Base-by-base conservation (phyloP, 2,797 vertebrate species). In the Intellagama lesueurii region DNA sequence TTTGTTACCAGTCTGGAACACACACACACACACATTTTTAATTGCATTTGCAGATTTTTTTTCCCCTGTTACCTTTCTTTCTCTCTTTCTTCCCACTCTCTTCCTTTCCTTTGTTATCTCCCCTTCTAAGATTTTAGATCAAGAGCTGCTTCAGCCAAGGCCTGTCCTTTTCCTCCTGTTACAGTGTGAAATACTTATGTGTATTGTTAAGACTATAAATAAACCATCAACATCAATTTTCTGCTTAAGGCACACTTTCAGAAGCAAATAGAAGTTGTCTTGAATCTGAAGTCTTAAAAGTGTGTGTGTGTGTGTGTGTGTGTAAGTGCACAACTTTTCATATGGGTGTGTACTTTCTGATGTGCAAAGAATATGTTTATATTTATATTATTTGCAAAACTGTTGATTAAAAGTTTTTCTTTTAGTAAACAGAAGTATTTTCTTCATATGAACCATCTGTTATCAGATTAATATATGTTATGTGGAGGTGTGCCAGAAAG, bases 321-420 rank as follows among this genome's bases (percentile, higher is more conserved):
- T 32, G 32, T 40, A 40, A 35, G 12, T 26, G 16, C 16, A 47
- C 47, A 7, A 2, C 44, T 68, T 87, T 32, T 49, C 11, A 30
- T 72, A 44, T 30, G 26, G 0, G 16, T 78, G 32, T 12, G 64
- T 30, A 19, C 32, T n/a, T 70, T 78, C 28, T 56, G 32, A 77
- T n/a, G 70, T 35, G 24, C 64, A 8, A 24, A 40, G 49, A 40
- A n/a, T 78, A 88, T 72, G 11, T 87, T 87, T 52, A 35, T 80
- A 73, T 60, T 72, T 70, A 81, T 81, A n/a, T 19, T 64, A 85
- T 81, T 81, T 81, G 14, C 66, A 81, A 35, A 84, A 81, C 32
- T 60, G 47, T 81, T 73, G 26, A 87, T 81, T 81, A 81, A 87
- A 72, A 72, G 47, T 35, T 81, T 56, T 49, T 79, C 47, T 35